Percentiles rank a stretch among this genome's conserved stretches.
phyloP scores from a whole-genome alignment of 2,888 invertebrate species.

The Phyllotreta striolata region DNA sequence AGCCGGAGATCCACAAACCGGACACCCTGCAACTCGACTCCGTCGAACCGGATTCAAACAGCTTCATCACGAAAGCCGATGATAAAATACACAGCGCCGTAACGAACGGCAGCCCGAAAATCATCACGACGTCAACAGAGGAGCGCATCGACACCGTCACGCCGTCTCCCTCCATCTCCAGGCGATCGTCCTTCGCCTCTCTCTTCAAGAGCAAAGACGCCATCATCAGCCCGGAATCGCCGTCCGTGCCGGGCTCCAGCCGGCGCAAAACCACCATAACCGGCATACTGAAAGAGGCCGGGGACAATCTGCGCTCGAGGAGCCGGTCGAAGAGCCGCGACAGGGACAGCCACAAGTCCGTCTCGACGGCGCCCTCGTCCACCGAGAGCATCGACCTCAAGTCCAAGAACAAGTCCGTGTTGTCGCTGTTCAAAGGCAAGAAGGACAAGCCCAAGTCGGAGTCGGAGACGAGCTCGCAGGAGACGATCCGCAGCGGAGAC shows the following conservation, averaged over 20 bases:
- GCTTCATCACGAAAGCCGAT: constrained; percentile 22
- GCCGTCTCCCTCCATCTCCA: constrained; percentile 77
- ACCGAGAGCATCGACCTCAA: constrained; percentile 60
- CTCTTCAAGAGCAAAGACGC: constrained; percentile 78
- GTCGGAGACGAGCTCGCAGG: constrained; percentile 47
- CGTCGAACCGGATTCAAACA: constrained; percentile 31
- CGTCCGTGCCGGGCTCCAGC: constrained; percentile 57
- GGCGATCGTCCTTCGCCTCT: constrained; percentile 84
- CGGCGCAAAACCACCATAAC: constrained; percentile 55
- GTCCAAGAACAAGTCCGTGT: constrained; percentile 70
- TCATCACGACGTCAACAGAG: constrained; percentile 37
- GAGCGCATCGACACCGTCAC: constrained; percentile 56
- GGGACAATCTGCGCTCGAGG: constrained; percentile 56
- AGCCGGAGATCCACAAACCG: constrained; percentile 66
- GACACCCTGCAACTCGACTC: constrained; percentile 63
- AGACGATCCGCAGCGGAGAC: constrained; percentile 55
- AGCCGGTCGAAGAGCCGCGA: constrained; percentile 72
- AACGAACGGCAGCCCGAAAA: constrained; percentile 57
- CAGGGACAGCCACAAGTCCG: constrained; percentile 58
- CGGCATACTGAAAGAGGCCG: constrained; percentile 57
- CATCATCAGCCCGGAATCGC: constrained; percentile 71
- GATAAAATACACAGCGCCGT: constrained; percentile 49
- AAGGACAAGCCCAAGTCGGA: constrained; percentile 57
- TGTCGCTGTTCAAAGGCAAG: constrained; percentile 72
- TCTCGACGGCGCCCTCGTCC: constrained; percentile 65